Evolutionary conservation across 2,888 invertebrate species (phyloP).

Genomic region (Keiferia lycopersicella): DNA sequence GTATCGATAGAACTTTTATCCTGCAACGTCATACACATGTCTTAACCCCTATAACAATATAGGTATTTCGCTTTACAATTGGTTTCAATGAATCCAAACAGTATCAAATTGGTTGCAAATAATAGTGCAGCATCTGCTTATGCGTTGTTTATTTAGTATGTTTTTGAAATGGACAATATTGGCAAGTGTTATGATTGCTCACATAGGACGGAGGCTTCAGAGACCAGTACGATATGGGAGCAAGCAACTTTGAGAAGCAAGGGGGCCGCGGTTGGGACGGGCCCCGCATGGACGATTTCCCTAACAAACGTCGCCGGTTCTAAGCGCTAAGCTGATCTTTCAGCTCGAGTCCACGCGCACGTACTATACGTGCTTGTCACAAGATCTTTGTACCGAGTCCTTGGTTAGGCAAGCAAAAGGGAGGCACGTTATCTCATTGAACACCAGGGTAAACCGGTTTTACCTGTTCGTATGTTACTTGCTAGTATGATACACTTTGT

Average conservation of each 20-base stretch:
- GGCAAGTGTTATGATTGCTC: conserved; percentile 76
- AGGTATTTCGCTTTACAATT: background rate
- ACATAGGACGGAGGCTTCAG: conserved; percentile 80
- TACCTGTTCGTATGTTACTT: background rate
- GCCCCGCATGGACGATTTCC: conserved; percentile 82
- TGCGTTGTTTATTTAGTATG: conserved; percentile 25
- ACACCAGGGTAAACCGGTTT: background rate
- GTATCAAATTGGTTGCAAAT: background rate
- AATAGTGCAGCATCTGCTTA: background rate
- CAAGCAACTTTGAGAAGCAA: conserved; percentile 73
- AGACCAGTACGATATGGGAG: conserved; percentile 78
- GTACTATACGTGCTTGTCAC: background rate
- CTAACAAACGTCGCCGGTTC: conserved; percentile 84
- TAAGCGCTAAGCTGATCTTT: conserved; percentile 48
- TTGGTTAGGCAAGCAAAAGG: conserved; percentile 43
- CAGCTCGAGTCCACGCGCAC: background rate
- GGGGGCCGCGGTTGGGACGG: conserved; percentile 81
- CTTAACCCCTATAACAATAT: background rate
- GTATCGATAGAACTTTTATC: background rate
- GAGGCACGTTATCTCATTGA: conserved; percentile 8
- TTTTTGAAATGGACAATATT: conserved; percentile 57
- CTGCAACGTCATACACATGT: background rate
- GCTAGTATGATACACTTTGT: background rate
- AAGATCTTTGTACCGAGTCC: conserved; percentile 32
- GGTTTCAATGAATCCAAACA: background rate